Percentiles rank a stretch among this genome's conserved stretches.
phyloP scores from a whole-genome alignment of 2,888 invertebrate species.

The Metacarcinus magister region DNA sequence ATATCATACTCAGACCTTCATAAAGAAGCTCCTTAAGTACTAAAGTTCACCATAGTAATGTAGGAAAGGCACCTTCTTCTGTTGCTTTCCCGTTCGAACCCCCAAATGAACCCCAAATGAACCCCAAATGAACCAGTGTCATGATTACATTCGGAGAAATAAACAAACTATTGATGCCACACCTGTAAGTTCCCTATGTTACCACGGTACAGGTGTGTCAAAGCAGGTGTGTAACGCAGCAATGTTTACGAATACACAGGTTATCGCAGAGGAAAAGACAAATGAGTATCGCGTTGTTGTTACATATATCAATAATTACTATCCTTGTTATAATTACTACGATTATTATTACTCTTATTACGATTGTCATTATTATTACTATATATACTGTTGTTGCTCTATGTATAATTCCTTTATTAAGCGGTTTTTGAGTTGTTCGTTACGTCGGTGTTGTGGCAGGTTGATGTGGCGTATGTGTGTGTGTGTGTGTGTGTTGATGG shows the following conservation, averaged over 20 bases:
- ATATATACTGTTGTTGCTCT: not conserved
- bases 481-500: not conserved
- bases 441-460: not conserved
- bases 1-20: no score
- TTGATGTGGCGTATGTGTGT: not conserved
- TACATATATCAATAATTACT: not conserved
- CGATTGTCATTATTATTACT: not conserved
- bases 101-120: no score
- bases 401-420: not conserved
- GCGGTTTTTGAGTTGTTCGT: slow-evolving; percentile 1
- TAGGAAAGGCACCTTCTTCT: no score
- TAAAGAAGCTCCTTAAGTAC: no score
- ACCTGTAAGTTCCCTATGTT: not conserved
- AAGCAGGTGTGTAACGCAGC: not conserved
- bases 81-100: no score
- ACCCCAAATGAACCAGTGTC: not conserved
- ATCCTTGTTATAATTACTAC: not conserved
- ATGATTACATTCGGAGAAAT: not conserved
- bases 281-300: not conserved
- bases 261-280: not conserved
- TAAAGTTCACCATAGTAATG: no score
- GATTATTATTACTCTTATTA: not conserved
- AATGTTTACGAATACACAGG: not conserved
- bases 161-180: not conserved
- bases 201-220: not conserved